Evolutionary conservation across 2,113 vertebrate species (phyloP).

Genomic region (Pollachius pollachius): DNA sequence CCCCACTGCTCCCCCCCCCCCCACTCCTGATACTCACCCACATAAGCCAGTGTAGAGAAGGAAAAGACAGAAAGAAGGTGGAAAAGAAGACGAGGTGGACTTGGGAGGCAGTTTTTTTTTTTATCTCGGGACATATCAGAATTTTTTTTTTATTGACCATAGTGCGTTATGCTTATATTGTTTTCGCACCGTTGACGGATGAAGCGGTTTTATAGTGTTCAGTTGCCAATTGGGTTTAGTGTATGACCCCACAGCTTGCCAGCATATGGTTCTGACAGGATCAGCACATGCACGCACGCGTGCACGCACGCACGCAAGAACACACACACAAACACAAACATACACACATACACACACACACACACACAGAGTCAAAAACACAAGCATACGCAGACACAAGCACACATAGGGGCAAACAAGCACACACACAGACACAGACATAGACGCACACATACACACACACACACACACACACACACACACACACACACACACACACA

Average conservation of each 20-base stretch:
- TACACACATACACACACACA: not conserved
- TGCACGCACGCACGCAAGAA: not conserved
- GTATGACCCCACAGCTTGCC: conserved; percentile 77
- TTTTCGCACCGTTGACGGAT: conserved; percentile 14
- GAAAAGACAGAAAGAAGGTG: conserved; percentile 20
- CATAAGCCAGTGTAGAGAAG: conserved; percentile 56
- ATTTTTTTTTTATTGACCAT: conserved; percentile 17
- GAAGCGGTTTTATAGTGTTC: conserved; percentile 20
- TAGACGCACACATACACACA: not conserved
- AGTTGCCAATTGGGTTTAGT: conserved; percentile 19
- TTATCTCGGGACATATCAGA: not conserved
- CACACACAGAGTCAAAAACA: not conserved
- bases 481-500: conserved; percentile 15
- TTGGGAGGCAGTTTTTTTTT: conserved; percentile 42
- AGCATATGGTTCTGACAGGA: conserved; percentile 88
- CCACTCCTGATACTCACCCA: conserved; percentile 60
- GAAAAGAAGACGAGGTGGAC: conserved; percentile 25
- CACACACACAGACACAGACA: not conserved
- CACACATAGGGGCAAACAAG: not conserved
- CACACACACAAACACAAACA: conserved; percentile 1
- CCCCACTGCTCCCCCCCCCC: conserved; percentile 27
- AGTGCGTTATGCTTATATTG: not conserved
- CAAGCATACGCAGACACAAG: not conserved
- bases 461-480: conserved; percentile 2
- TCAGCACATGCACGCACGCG: conserved; percentile 27